phyloP scores from a whole-genome alignment of 2,113 vertebrate species.

The Girardinichthys multiradiatus region DNA sequence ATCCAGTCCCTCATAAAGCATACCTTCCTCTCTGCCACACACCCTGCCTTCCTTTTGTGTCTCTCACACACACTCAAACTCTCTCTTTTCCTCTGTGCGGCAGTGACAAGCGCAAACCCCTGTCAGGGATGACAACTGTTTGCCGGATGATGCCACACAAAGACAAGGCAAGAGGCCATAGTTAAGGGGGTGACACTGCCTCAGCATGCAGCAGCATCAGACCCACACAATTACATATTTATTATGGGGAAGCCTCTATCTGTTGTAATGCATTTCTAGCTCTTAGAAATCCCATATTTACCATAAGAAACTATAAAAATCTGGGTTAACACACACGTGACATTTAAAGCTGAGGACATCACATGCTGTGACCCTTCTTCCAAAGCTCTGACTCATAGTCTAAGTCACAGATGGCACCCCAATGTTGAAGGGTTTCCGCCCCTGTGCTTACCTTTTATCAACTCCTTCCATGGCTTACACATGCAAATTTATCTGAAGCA shows the following conservation, averaged over 20 bases:
- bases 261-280: neutral
- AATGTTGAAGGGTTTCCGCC: constrained; percentile 35
- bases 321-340: constrained; percentile 13
- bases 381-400: constrained; percentile 46
- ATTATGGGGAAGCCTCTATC: neutral
- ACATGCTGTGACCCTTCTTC: constrained; percentile 56
- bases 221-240: neutral
- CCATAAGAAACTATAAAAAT: neutral
- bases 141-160: constrained; percentile 59
- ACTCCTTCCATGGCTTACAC: constrained; percentile 9
- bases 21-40: neutral
- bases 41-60: neutral
- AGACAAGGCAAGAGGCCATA: constrained; percentile 52
- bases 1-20: neutral
- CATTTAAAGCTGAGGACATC: neutral
- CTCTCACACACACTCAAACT: neutral
- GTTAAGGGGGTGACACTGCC: constrained; percentile 55
- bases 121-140: constrained; percentile 75
- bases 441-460: constrained; percentile 35
- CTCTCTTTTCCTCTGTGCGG: constrained; percentile 26
- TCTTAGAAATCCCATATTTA: no score
- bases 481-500: neutral
- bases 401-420: constrained; percentile 34
- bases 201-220: constrained; percentile 38
- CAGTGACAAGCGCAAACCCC: constrained; percentile 66